Conservation (phyloP, 53 echinoderm and acorn worm species). For the Hippasteria phrygiana region DNA sequence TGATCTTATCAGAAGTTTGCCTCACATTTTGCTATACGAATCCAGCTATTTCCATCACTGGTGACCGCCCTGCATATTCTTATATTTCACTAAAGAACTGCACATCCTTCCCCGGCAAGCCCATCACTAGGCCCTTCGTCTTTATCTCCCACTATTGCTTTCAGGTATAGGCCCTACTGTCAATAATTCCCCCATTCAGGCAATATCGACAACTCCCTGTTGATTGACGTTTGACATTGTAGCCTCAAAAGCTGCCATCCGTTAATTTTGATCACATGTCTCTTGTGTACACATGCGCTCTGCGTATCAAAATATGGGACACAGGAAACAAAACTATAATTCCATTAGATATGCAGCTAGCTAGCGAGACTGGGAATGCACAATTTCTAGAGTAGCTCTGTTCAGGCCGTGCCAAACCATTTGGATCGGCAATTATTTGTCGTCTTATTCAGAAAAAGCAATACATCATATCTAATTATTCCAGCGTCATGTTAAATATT, state of each 20-base stretch:
- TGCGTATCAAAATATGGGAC: background rate
- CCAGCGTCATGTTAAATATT: background rate
- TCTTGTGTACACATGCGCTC: conserved; percentile 24
- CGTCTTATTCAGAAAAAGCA: background rate
- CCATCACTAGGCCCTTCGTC: background rate
- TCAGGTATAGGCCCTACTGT: background rate
- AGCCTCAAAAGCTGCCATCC: background rate
- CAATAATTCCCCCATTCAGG: background rate
- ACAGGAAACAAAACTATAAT: conserved; percentile 28
- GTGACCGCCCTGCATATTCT: background rate
- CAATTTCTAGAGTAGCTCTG: background rate
- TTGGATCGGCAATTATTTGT: background rate
- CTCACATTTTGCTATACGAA: background rate
- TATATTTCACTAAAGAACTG: background rate
- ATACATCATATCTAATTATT: background rate
- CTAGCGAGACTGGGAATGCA: background rate
- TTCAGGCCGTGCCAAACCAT: background rate
- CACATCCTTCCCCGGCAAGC: background rate
- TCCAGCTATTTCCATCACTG: background rate
- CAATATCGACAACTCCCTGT: conserved; percentile 28
- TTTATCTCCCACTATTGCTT: background rate
- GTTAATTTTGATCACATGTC: conserved; percentile 38
- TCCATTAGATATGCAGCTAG: conserved; percentile 13
- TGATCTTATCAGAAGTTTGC: too few relatives aligned
- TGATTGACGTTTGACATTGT: conserved; percentile 24